Conservation (phyloP, 2,888 invertebrate species). For the Dolichopus griseipennis region DNA sequence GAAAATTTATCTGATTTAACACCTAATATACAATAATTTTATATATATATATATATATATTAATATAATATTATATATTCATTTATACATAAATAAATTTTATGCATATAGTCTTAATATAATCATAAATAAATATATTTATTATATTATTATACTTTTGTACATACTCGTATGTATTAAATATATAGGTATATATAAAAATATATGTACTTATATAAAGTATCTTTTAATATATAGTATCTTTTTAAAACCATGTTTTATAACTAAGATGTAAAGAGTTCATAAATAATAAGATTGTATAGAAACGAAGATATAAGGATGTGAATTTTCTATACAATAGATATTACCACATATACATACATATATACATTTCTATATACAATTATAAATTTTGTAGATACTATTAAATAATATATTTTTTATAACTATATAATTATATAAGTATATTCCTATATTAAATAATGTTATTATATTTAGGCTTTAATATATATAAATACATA, state of each 20-base stretch:
- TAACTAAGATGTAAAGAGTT: conserved; percentile 1
- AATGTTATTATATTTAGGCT: no score
- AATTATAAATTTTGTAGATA: no score
- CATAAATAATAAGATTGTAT: conserved; percentile 1
- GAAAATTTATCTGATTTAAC: conserved; percentile 47
- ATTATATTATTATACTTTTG: not conserved
- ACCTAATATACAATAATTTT: conserved; percentile 47
- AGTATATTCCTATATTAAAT: no score
- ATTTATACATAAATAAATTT: no score
- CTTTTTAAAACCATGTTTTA: not conserved
- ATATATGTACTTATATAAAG: not conserved
- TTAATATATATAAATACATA: no score
- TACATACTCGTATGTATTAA: not conserved
- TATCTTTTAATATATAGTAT: not conserved
- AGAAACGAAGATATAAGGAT: not conserved
- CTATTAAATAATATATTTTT: no score
- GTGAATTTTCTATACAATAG: no score
- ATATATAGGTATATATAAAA: not conserved
- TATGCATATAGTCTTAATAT: not conserved
- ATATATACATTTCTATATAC: no score
- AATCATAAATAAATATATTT: not conserved
- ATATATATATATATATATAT: conserved; percentile 23
- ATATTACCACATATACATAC: no score
- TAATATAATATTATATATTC: no score
- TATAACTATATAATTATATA: no score